Evolutionary conservation across 2,888 invertebrate species (phyloP).

Genomic region (Drosophila leonis): DNA sequence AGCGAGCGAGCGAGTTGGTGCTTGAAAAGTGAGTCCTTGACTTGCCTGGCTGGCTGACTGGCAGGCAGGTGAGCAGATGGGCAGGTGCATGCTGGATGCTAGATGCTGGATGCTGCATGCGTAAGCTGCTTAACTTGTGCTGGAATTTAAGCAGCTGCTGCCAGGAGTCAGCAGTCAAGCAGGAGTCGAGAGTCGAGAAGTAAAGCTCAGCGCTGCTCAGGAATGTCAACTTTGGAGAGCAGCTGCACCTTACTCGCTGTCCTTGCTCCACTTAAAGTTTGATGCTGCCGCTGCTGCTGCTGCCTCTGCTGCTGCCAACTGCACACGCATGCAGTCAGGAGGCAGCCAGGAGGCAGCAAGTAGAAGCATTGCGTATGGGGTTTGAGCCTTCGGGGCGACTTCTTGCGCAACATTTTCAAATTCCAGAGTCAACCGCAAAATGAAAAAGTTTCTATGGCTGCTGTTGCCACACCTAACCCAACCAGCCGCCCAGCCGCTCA

Average conservation of each 20-base stretch:
- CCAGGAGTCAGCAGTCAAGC: conserved; percentile 45
- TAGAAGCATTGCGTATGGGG: conserved; percentile 14
- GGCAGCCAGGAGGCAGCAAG: conserved; percentile 14
- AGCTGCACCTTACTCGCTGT: conserved; percentile 60
- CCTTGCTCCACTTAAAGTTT: conserved; percentile 82
- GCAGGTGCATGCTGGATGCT: conserved; percentile 16
- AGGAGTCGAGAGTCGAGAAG: conserved; percentile 2
- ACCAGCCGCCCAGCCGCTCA: conserved; percentile 6
- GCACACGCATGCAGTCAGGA: conserved; percentile 58
- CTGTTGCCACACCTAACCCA: conserved; percentile 25
- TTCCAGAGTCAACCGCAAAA: conserved; percentile 79
- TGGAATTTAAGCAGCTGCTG: conserved; percentile 60
- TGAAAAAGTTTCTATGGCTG: conserved; percentile 78
- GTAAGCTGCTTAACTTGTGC: conserved; percentile 75
- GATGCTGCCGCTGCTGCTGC: conserved; percentile 32
- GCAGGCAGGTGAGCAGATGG: conserved; percentile 17
- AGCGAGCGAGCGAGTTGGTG: conserved; percentile 21
- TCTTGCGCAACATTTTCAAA: conserved; percentile 76
- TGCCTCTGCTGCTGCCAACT: conserved; percentile 54
- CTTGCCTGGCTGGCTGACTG: conserved; percentile 27
- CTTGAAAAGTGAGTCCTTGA: conserved; percentile 45
- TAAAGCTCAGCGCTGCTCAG: conserved; percentile 35
- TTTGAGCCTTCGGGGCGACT: conserved; percentile 55
- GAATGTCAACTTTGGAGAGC: conserved; percentile 49
- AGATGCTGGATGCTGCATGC: conserved; percentile 44